Conservation (phyloP, 1,140 invertebrate species). For the Hyposmocoma kahamanoa region DNA sequence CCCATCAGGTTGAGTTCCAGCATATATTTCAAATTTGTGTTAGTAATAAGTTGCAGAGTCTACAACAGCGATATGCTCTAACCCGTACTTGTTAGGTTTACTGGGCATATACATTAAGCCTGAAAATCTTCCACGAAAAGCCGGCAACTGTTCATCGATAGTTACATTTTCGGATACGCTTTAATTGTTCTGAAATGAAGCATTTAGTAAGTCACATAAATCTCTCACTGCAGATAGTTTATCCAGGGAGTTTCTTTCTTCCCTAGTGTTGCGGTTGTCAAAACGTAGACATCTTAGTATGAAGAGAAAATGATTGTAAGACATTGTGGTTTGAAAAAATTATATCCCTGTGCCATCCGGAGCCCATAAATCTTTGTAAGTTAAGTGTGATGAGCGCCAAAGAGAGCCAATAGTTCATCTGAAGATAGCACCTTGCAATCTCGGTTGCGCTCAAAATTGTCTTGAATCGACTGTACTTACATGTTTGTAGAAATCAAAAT, state of each 20-base stretch:
- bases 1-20: conserved; percentile 19
- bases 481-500: not conserved
- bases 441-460: not conserved
- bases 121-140: conserved; percentile 46
- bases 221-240: conserved; percentile 39
- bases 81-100: conserved; percentile 45
- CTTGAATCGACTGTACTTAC: not conserved
- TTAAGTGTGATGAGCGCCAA: not conserved
- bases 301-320: not conserved
- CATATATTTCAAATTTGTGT: conserved; percentile 7
- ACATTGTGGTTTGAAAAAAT: conserved; percentile 5
- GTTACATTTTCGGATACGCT: conserved; percentile 30
- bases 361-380: not conserved
- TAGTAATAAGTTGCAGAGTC: conserved; percentile 12
- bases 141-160: conserved; percentile 50
- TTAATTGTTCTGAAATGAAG: conserved; percentile 31
- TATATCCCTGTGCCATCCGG: not conserved
- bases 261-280: not conserved
- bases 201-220: conserved; percentile 34
- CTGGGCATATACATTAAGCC: conserved; percentile 56
- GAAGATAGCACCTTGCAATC: not conserved
- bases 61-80: conserved; percentile 39
- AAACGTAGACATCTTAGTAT: not conserved
- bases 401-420: not conserved
- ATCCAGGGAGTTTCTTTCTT: conserved; percentile 18